Base-by-base conservation (phyloP, 2,888 invertebrate species). In the Yponomeuta cagnagella region DNA sequence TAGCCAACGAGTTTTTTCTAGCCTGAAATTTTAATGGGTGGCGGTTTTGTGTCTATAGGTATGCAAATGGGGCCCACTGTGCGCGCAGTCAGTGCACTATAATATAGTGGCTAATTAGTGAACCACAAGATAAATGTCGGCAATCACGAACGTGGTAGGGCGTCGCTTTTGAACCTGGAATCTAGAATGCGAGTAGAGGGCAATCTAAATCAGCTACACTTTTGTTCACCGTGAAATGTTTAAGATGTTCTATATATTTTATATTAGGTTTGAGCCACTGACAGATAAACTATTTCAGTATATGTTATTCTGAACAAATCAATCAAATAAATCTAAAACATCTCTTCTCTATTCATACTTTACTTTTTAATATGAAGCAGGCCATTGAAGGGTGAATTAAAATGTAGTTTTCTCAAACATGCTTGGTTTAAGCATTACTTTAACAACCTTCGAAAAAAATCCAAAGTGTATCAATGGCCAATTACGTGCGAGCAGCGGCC, bases 121-220 rank as follows among this genome's bases (percentile, higher is more conserved):
- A 78, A 80, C 84, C 82, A 76, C 84, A 88, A 89, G 87, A 89
- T 88, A 88, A 88, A 89, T 89, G 88, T 83, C 83, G 82, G 84
- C 84, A 87, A 88, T 88, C 89, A 88, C 85, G 87, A 84, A 83
- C 80, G 80, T 77, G 77, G 77, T 74, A 74, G 75, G 74, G 74
- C 78, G 77, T 76, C 80, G 79, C 78, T 77, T 77, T 74, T 75
- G 63, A 37, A n/a, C 63, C 64, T 33, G 31, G 33, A 63, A 33
- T 52, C 43, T 43, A 43, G 8, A 43, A 43, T 43, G 43, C 43
- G 43, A 43, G 43, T 43, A 43, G 43, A 43, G 43, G 5, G 43
- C 8, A 43, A 43, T 43, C 43, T 43, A 43, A 8, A 37, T 2
- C 12, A 43, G 63, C 31, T n/a, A n/a, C 52, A 64, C 63, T 64